Percentiles rank a stretch among this genome's conserved stretches.
phyloP scores from a whole-genome alignment of 2,888 invertebrate species.

The Pseudococcus longispinus region DNA sequence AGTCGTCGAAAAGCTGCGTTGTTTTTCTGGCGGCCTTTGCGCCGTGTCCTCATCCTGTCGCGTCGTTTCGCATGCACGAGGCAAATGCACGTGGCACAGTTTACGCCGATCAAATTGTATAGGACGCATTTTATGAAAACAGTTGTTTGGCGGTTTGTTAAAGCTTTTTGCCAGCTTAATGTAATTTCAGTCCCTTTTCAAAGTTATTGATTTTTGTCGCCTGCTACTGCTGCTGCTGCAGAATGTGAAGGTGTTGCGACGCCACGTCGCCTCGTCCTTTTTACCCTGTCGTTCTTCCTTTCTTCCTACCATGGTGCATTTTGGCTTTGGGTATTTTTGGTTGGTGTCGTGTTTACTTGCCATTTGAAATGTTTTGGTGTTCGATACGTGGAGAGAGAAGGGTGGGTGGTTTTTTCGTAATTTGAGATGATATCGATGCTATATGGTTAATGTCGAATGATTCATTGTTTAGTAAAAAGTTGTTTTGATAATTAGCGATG shows the following conservation, averaged over 20 bases:
- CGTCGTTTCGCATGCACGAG: background rate
- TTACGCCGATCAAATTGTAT: background rate
- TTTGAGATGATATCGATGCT: too few relatives aligned
- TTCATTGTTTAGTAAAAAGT: too few relatives aligned
- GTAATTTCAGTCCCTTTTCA: slow-evolving; percentile 34
- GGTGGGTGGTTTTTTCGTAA: too few relatives aligned
- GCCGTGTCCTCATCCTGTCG: background rate
- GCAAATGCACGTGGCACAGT: background rate
- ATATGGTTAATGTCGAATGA: too few relatives aligned
- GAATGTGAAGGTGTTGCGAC: background rate
- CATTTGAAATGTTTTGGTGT: background rate
- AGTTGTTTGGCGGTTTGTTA: slow-evolving; percentile 13
- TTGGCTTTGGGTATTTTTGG: background rate
- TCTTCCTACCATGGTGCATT: background rate
- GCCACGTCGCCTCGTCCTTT: background rate
- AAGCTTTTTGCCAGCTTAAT: slow-evolving; percentile 10
- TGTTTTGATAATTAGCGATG: too few relatives aligned
- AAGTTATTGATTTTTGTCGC: slow-evolving; percentile 28
- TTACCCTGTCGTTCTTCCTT: background rate
- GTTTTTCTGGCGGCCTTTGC: background rate
- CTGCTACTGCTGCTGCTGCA: background rate
- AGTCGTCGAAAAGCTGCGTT: background rate
- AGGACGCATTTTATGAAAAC: background rate
- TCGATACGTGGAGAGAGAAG: too few relatives aligned
- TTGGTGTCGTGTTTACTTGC: background rate